Evolutionary conservation across 2,888 invertebrate genomes (phyloP).

Genomic region (Ectemnius lituratus): DNA sequence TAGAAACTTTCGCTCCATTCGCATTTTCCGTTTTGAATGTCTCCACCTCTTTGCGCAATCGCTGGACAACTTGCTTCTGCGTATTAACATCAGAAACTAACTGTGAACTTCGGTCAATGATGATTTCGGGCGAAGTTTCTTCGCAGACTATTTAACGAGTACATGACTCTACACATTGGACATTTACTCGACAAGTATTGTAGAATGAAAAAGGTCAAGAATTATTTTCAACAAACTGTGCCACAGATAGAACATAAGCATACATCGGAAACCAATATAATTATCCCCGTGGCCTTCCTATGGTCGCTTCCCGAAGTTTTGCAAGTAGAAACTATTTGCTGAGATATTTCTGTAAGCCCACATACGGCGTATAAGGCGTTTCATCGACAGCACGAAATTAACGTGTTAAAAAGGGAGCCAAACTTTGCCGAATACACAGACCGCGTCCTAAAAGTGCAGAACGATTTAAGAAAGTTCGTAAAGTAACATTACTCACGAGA

Average conservation of each 20-base stretch:
- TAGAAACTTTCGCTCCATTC: conserved; percentile 70
- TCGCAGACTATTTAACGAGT: conserved; percentile 39
- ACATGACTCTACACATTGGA: conserved; percentile 24
- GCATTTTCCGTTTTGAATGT: conserved; percentile 77
- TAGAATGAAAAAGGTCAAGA: not conserved
- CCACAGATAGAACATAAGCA: not conserved
- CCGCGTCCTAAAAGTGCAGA: conserved; percentile 10
- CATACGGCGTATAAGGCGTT: not conserved
- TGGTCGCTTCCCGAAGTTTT: not conserved
- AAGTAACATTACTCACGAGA: conserved; percentile 32
- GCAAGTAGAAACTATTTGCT: not conserved
- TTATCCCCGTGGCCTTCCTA: not conserved
- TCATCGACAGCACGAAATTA: not conserved
- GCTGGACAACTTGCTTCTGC: conserved; percentile 81
- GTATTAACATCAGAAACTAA: conserved; percentile 51
- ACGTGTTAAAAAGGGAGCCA: conserved; percentile 13
- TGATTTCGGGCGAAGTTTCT: conserved; percentile 42
- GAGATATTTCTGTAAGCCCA: no score
- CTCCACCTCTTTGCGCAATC: conserved; percentile 81
- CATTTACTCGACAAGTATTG: not conserved
- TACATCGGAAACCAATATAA: conserved; percentile 7
- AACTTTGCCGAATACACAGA: not conserved
- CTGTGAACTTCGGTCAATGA: conserved; percentile 32
- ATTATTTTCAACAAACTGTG: not conserved
- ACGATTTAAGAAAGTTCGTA: conserved; percentile 29